A percentile compares a stretch with the other conserved stretches of the same genome.
Conservation (phyloP, 2,888 invertebrate genomes). For the Himalopsyche tibetana region DNA sequence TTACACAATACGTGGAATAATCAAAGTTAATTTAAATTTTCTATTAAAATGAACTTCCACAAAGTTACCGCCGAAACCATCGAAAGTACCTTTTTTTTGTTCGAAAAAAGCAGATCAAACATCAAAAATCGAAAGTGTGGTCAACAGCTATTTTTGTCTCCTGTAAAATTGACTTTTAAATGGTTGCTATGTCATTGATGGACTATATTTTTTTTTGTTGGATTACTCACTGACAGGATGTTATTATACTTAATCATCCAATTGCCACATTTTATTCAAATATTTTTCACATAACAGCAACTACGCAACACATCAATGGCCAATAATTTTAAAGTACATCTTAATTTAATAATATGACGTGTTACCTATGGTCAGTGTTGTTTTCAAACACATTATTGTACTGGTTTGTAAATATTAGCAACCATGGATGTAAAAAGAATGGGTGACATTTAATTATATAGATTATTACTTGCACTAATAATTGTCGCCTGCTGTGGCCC, state of each 20-base stretch:
- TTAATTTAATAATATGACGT: neutral
- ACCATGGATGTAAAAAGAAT: neutral
- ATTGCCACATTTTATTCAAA: neutral
- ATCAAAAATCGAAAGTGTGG: too few species aligned
- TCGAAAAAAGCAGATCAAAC: neutral
- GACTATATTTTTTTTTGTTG: neutral
- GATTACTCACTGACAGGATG: conserved; percentile 4
- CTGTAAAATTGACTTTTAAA: too few species aligned
- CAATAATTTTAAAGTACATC: neutral
- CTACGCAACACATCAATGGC: neutral
- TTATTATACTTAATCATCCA: neutral
- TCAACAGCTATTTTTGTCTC: too few species aligned
- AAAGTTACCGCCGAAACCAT: too few species aligned
- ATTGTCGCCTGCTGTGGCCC: too few species aligned
- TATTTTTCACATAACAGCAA: neutral
- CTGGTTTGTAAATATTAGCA: neutral
- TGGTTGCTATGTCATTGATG: too few species aligned
- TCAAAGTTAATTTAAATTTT: too few species aligned
- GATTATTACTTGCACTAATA: too few species aligned
- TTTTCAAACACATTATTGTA: neutral
- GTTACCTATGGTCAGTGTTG: neutral
- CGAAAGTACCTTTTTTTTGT: too few species aligned
- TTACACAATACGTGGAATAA: too few species aligned
- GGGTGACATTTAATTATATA: neutral
- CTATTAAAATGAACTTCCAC: too few species aligned